phyloP scores from a whole-genome alignment of 2,888 invertebrate species.

The Brassicogethes aeneus region DNA sequence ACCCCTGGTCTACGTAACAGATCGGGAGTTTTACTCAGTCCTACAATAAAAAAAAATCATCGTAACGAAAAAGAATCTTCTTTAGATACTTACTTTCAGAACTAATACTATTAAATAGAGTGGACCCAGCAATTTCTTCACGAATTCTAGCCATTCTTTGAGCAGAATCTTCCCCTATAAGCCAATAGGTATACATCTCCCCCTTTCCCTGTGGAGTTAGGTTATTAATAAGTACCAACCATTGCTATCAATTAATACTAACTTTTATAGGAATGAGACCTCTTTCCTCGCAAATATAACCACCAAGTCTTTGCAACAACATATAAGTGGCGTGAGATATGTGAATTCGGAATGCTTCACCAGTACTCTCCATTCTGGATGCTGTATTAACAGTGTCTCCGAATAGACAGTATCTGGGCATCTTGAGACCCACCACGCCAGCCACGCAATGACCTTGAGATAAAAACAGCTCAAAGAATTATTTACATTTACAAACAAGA shows the following conservation, averaged over 20 bases:
- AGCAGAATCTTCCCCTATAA: slow-evolving; percentile 50
- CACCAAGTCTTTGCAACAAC: slow-evolving; percentile 59
- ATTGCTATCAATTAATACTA: slow-evolving; percentile 12
- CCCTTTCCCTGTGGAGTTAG: slow-evolving; percentile 55
- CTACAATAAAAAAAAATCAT: slow-evolving; percentile 12
- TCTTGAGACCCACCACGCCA: slow-evolving; percentile 73
- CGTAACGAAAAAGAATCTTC: background rate
- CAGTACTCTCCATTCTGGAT: slow-evolving; percentile 70
- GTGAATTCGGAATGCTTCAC: slow-evolving; percentile 66
- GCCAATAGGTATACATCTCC: slow-evolving; percentile 67
- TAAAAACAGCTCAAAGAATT: slow-evolving; percentile 4
- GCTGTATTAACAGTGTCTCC: slow-evolving; percentile 80
- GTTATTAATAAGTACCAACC: background rate
- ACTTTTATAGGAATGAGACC: slow-evolving; percentile 69
- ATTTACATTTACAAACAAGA: too few species aligned
- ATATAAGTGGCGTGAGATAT: slow-evolving; percentile 62
- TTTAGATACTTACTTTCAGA: slow-evolving; percentile 35
- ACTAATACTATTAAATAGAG: slow-evolving; percentile 38
- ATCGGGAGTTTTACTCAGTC: slow-evolving; percentile 42
- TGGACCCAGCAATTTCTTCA: slow-evolving; percentile 38
- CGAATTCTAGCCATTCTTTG: slow-evolving; percentile 40
- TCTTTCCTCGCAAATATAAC: slow-evolving; percentile 63
- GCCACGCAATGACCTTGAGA: slow-evolving; percentile 69
- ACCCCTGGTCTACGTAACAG: slow-evolving; percentile 39
- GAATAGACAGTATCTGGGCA: slow-evolving; percentile 77